These are phyloP conservation scores for Carapus acus DNA, from an alignment of 2,797 vertebrate genomes.

Conservation along the genomic window DNA sequence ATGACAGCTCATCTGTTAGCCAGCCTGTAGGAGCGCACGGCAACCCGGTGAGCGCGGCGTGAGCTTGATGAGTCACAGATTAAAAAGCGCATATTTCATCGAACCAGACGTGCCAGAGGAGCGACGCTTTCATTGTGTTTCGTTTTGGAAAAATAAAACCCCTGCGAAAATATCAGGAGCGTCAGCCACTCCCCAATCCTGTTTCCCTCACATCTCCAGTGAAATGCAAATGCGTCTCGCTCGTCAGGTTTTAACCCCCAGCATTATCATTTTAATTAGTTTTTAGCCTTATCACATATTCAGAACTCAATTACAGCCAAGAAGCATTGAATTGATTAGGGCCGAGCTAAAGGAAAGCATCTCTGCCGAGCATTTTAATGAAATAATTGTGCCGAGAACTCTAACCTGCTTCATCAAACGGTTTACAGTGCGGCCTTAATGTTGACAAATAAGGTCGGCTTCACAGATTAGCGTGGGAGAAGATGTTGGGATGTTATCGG, in stretches of 20 bases:
- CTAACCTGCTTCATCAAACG: conserved; percentile 20
- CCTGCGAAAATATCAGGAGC: conserved; percentile 19
- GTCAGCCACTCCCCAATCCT: conserved; percentile 28
- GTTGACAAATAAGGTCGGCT: conserved; percentile 19
- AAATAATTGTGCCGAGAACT: conserved; percentile 31
- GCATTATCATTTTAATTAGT: conserved; percentile 58
- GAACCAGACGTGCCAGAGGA: conserved; percentile 21
- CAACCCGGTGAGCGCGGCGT: conserved; percentile 62
- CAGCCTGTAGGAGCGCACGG: conserved; percentile 58
- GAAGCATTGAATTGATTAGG: conserved; percentile 42
- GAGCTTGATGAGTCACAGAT: conserved; percentile 60
- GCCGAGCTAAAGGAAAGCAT: conserved; percentile 18
- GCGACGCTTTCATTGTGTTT: conserved; percentile 21
- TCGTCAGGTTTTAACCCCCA: conserved; percentile 29
- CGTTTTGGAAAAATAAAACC: conserved; percentile 26
- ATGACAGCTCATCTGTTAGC: conserved; percentile 78
- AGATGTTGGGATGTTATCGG: neutral
- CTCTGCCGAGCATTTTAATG: conserved; percentile 21
- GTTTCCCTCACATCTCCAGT: conserved; percentile 31
- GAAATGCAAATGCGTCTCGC: conserved; percentile 43
- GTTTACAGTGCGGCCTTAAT: conserved; percentile 6
- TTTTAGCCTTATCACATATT: conserved; percentile 44
- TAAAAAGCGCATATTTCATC: conserved; percentile 49
- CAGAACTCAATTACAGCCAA: conserved; percentile 42
- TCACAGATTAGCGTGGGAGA: conserved; percentile 4